phyloP scores from a whole-genome alignment of 2,797 vertebrate genomes.

The Enteromius mattozi region DNA sequence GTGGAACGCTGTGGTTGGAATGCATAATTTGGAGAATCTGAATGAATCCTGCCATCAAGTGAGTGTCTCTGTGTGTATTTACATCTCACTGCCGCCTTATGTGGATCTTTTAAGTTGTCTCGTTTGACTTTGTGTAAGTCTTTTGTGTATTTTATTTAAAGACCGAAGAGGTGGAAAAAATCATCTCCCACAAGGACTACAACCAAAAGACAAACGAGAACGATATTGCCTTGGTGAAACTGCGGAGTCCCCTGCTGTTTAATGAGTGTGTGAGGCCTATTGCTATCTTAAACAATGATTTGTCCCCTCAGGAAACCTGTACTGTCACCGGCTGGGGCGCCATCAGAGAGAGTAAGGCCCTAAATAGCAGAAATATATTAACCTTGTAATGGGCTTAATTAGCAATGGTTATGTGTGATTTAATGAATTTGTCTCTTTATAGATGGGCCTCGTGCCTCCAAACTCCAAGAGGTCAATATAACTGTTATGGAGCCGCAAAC shows the following conservation, averaged over 20 bases:
- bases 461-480: slow-evolving; percentile 78
- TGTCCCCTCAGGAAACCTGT: slow-evolving; percentile 62
- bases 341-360: slow-evolving; percentile 72
- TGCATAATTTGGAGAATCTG: slow-evolving; percentile 70
- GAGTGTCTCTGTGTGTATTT: not conserved
- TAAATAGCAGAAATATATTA: not conserved
- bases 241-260: slow-evolving; percentile 68
- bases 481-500: slow-evolving; percentile 61
- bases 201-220: slow-evolving; percentile 63
- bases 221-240: slow-evolving; percentile 74
- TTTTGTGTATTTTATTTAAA: slow-evolving; percentile 33
- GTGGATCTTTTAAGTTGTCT: not conserved
- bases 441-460: slow-evolving; percentile 69
- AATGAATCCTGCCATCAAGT: slow-evolving; percentile 71
- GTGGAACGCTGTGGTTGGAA: slow-evolving; percentile 75
- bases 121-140: not conserved
- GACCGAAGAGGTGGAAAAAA: slow-evolving; percentile 62
- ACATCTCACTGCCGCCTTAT: not conserved
- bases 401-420: not conserved
- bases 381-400: not conserved
- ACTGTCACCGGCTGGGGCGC: slow-evolving; percentile 78
- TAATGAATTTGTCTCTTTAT: slow-evolving; percentile 5
- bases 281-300: slow-evolving; percentile 57
- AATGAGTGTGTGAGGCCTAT: slow-evolving; percentile 70
- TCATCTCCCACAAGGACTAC: slow-evolving; percentile 69